Evolutionary conservation across 30 jellyfish, hydroid and myxozoan species (phyloP), one percentile per base, ranked within the genome.

Genomic region (Cassiopea xamachana): DNA sequence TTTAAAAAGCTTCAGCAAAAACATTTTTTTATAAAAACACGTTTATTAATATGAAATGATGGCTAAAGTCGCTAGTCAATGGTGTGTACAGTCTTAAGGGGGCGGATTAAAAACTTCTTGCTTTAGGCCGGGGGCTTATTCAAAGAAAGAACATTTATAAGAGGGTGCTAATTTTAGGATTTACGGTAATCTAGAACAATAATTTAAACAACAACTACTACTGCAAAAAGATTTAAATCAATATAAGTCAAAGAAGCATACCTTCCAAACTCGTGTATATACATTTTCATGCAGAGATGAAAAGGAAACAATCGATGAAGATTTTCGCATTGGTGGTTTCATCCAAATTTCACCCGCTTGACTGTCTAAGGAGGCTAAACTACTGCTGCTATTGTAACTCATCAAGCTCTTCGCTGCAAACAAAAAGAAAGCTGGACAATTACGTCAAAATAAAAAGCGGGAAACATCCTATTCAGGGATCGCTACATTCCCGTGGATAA

Each of bases 181-280:
- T 27, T 27, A 27, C 39, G 39, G 39, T 27, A 27, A 27, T 27
- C 39, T 27, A 27, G 39, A 27, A 27, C 39, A 27, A 27, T 27
- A 27, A 27, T 59, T 7, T 15, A 44, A 16, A 47, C 48, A 1
- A 3, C 2, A 58, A 47, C 70, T 27, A 6, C 46, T 6, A 18
- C 12, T 39, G 48, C 51, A 73, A 2, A 73, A 55, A 10, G 12
- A 55, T 3, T 55, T 55, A 55, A 10, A 10, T 10, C 64, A 6
- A 55, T 55, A 55, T 55, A 55, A 55, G 39, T 27, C 39, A 27
- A 27, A 27, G 39, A 27, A 27, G 39, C 44, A 8, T 91, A 96
- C 99, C 97, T 92, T 92, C 98, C 98, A 96, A 55, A 96, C 99
- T 80, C 97, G 89, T 0, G 97, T 96, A 90, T 90, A 96, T 18